These are phyloP conservation scores for Microplitis deprimator DNA, from an alignment of 2,888 invertebrate species.

Conservation along the genomic window DNA sequence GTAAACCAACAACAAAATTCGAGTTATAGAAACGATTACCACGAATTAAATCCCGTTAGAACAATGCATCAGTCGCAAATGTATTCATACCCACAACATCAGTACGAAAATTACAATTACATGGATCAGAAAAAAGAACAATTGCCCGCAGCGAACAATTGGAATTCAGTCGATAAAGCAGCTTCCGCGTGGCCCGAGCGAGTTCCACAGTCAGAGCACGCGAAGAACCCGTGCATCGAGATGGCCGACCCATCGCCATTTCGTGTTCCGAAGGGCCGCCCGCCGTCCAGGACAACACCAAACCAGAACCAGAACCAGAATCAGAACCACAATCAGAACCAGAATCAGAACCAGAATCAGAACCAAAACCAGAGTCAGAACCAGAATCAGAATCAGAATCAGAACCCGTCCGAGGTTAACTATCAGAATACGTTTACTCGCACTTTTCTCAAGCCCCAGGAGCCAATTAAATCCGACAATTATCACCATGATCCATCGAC, in stretches of 20 bases:
- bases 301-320: slow-evolving; percentile 62
- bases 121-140: not conserved
- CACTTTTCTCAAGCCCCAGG: slow-evolving; percentile 78
- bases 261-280: slow-evolving; percentile 78
- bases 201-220: slow-evolving; percentile 43
- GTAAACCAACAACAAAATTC: slow-evolving; percentile 45
- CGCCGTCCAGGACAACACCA: slow-evolving; percentile 76
- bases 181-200: slow-evolving; percentile 1
- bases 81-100: not conserved
- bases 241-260: slow-evolving; percentile 74
- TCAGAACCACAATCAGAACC: too few species aligned
- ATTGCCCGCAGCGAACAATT: not conserved
- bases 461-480: slow-evolving; percentile 72
- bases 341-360: slow-evolving; percentile 47
- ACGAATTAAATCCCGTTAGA: not conserved
- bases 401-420: slow-evolving; percentile 71
- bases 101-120: not conserved
- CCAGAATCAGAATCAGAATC: slow-evolving; percentile 40
- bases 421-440: slow-evolving; percentile 65
- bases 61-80: not conserved
- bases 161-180: not conserved
- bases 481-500: slow-evolving; percentile 39
- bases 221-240: slow-evolving; percentile 56
- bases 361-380: slow-evolving; percentile 56
- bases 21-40: not conserved